Conservation (phyloP, 2,888 invertebrate species). For the Dendrolimus pini region DNA sequence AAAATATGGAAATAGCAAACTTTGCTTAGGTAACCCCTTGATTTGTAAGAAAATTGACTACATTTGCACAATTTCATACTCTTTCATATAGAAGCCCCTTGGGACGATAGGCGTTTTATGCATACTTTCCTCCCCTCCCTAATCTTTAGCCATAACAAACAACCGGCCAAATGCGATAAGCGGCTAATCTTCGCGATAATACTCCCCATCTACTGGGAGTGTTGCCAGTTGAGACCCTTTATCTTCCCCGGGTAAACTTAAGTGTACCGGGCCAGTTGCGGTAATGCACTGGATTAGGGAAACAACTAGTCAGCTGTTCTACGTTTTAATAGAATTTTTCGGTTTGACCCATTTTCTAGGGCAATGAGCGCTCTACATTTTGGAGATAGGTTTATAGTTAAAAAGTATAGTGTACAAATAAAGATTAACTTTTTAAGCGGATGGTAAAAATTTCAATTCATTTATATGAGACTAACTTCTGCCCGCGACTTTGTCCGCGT, state of each 20-base stretch:
- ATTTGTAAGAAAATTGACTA: too few relatives aligned
- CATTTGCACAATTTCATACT: too few relatives aligned
- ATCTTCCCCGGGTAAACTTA: slow-evolving; percentile 20
- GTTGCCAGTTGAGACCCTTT: slow-evolving; percentile 19
- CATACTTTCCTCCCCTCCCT: neutral
- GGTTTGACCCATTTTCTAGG: neutral
- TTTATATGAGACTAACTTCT: too few relatives aligned
- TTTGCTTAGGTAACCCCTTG: too few relatives aligned
- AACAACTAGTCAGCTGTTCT: neutral
- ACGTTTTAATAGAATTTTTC: neutral
- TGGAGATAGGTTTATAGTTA: too few relatives aligned
- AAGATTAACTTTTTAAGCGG: too few relatives aligned
- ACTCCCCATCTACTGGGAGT: slow-evolving; percentile 12
- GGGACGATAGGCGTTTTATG: neutral
- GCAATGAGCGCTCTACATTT: neutral
- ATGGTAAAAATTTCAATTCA: too few relatives aligned
- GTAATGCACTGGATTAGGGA: neutral
- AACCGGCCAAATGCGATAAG: slow-evolving; percentile 23
- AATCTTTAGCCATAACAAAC: neutral
- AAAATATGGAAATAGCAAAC: too few relatives aligned
- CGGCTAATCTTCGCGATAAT: slow-evolving; percentile 28
- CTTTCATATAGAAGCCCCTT: neutral
- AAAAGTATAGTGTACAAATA: too few relatives aligned
- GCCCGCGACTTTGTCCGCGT: too few relatives aligned
- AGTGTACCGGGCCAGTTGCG: slow-evolving; percentile 7